Evolutionary conservation across 2,888 invertebrate species (phyloP), one percentile per base, ranked within the genome.

Genomic region (Leptopilina syphax): DNA sequence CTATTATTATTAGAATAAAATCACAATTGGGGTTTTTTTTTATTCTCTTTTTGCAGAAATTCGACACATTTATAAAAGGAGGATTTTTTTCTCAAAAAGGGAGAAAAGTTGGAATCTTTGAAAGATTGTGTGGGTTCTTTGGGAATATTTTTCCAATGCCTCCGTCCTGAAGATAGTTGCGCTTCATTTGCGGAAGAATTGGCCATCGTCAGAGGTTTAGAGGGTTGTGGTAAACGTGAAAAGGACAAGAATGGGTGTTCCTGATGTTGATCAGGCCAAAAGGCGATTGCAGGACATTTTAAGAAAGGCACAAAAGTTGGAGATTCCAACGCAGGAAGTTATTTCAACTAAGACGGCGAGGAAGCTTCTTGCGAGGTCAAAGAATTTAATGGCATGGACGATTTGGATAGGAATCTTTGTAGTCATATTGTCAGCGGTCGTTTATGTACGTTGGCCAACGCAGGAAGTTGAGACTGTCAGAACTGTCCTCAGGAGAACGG

Each of bases 381-480:
- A 87, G 79, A 90, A 88, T 68, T 83, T 85, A 18, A 79, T 89
- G 66, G 86, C 87, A 18, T 88, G 89, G 90, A 84, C 86, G 65
- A 84, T 90, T 82, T 87, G 88, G 85, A 83, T 89, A 76, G 87
- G 85, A 63, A 86, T 86, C 70, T 88, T 90, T 84, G 79, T 90
- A 54, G 47, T 90, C 54, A 77, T 89, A 41, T 87, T 90, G 34
- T 86, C 85, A 80, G 86, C 85, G 7, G 84, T 88, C 82, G 87
- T 90, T 76, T 90, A 90, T 80, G 85, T 87, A 5, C 88, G 88
- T 27, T 90, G 90, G 90, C 89, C 91, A 1, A 89, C 89, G 84
- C 91, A 89, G 83, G 90, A 90, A 78, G 87, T 87, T 77, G 90
- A 90, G 76, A 90, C 90, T 65, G 88, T 91, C 77, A 88, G 88